Evolutionary conservation across 1,140 invertebrate species (phyloP), one percentile per base, ranked within the genome.

Genomic region (Heliconius nattereri): DNA sequence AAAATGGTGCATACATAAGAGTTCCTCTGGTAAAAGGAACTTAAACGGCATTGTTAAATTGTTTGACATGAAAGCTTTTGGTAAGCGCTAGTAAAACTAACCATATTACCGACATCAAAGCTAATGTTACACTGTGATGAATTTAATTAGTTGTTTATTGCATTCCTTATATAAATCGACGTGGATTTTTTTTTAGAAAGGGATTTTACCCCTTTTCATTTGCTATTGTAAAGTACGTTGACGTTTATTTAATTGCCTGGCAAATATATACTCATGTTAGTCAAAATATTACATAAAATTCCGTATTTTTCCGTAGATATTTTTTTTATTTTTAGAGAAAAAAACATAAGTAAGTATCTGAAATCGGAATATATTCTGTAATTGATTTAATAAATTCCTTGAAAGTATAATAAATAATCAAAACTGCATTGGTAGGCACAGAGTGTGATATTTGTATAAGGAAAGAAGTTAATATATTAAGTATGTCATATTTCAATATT

Each of bases 11-110:
- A 66, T 79, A 80, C 76, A 73, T 77, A 83, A 76, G 80, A 74
- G 73, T 78, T 79, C 74, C 52, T 32, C 70, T 60, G 74, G 74
- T 75, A 60, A 75, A 80, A 70, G 52, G 57, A 78, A 79, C 74
- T 81, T 80, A 83, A 81, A 82, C 79, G 81, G 77, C 79, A 66
- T 84, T 81, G 83, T 84, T 84, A 82, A 77, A 71, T 73, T 81
- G 78, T 82, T 84, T 79, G 79, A 74, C 60, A 37, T 40, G 80
- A 35, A 60, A 29, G 19, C 74, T 77, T 52, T 54, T 57, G 54
- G 54, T 60, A 23, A n/a, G 20, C 20, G 6, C 52, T 9, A 11
- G 20, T 60, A 60, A 60, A 60, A n/a, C 9, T 60, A 60, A 23
- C 8, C 8, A 54, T 60, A 60, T 20, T 52, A 52, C 49, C 19